Conservation (phyloP, 2,888 invertebrate species). For the Ypsolopha sequella region DNA sequence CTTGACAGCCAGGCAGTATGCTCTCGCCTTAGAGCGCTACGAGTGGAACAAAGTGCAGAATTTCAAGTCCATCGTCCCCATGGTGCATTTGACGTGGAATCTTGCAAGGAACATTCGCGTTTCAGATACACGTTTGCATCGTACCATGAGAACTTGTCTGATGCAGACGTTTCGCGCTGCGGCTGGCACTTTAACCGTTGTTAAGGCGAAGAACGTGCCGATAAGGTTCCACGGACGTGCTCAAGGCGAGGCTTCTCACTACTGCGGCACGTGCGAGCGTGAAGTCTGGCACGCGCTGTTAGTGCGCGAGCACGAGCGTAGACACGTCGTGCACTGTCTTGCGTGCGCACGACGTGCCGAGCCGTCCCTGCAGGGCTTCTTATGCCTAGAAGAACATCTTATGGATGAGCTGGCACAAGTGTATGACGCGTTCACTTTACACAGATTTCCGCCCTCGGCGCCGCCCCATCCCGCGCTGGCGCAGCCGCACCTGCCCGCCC, state of each 20-base stretch:
- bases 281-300: slow-evolving; percentile 99
- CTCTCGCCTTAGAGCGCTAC: too few relatives aligned
- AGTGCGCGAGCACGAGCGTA: slow-evolving; percentile 94
- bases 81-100: slow-evolving; percentile 99
- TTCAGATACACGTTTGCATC: slow-evolving; percentile 89
- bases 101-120: slow-evolving; percentile 96
- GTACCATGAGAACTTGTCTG: slow-evolving; percentile 88
- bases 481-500: too few relatives aligned
- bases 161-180: slow-evolving; percentile 91
- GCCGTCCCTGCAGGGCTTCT: slow-evolving; percentile 88
- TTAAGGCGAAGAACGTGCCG: slow-evolving; percentile 86
- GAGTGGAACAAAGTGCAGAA: slow-evolving; percentile 99
- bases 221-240: slow-evolving; percentile 95
- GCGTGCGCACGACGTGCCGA: slow-evolving; percentile 93
- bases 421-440: slow-evolving; percentile 87
- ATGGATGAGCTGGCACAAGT: slow-evolving; percentile 91
- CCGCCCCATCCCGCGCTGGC: slow-evolving; percentile 15
- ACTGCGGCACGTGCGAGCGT: slow-evolving; percentile 97
- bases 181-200: slow-evolving; percentile 87
- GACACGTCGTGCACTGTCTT: slow-evolving; percentile 96
- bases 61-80: slow-evolving; percentile 98
- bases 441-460: slow-evolving; percentile 67
- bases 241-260: slow-evolving; percentile 96
- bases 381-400: slow-evolving; percentile 95
- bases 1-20: too few relatives aligned